phyloP scores from a whole-genome alignment of 2,797 vertebrate genomes.

The Otolemur crassicaudatus region DNA sequence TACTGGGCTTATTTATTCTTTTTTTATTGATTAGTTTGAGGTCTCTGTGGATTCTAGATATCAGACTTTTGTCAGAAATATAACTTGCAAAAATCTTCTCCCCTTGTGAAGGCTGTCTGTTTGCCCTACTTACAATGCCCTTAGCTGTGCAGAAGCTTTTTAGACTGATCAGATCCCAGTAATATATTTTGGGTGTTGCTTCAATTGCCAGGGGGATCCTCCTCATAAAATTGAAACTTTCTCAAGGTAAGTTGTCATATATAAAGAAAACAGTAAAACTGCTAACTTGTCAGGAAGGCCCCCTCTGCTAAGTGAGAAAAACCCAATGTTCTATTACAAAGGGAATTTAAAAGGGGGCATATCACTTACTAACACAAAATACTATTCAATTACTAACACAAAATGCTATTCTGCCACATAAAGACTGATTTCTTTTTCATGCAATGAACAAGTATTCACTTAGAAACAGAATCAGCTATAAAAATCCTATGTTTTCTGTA shows the following conservation, averaged over 20 bases:
- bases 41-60: too few relatives aligned
- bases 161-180: too few relatives aligned
- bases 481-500: background rate
- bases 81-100: too few relatives aligned
- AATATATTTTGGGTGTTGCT: too few relatives aligned
- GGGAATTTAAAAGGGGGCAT: background rate
- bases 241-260: background rate
- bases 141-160: too few relatives aligned
- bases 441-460: background rate
- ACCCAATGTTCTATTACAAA: background rate
- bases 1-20: too few relatives aligned
- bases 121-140: too few relatives aligned
- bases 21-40: too few relatives aligned
- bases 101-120: too few relatives aligned
- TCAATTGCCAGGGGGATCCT: too few relatives aligned
- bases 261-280: background rate
- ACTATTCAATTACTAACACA: background rate
- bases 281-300: background rate
- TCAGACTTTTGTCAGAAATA: too few relatives aligned
- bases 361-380: background rate
- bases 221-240: background rate
- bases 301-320: background rate
- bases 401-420: background rate
- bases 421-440: background rate
- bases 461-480: background rate